Conservation (phyloP, 1,140 invertebrate species). For the Drosophila melanica region DNA sequence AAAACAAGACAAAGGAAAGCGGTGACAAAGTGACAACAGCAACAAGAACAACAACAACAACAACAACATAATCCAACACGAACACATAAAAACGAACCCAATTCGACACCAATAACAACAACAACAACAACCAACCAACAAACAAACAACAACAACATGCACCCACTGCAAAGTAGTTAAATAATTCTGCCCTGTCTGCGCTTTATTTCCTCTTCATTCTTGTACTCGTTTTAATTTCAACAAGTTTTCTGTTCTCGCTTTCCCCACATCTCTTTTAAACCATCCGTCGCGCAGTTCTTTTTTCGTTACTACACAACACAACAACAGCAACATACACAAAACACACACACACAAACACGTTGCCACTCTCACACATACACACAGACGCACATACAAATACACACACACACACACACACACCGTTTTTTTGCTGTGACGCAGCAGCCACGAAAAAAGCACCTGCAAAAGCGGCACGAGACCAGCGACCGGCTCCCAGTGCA, state of each 20-base stretch:
- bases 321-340: constrained; percentile 29
- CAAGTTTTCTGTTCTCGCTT: constrained; percentile 69
- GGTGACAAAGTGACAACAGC: constrained; percentile 25
- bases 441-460: constrained; percentile 44
- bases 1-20: constrained; percentile 39
- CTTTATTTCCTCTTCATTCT: constrained; percentile 79
- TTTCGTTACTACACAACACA: constrained; percentile 70
- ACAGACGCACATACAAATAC: constrained; percentile 29
- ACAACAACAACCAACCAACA: constrained; percentile 25
- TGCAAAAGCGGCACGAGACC: constrained; percentile 51
- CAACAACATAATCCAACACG: constrained; percentile 5
- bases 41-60: constrained; percentile 9
- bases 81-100: constrained; percentile 11
- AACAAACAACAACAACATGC: constrained; percentile 67
- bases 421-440: constrained; percentile 43
- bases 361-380: constrained; percentile 30
- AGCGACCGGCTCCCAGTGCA: constrained; percentile 54
- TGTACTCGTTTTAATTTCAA: constrained; percentile 71
- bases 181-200: constrained; percentile 82
- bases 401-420: constrained; percentile 24
- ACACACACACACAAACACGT: constrained; percentile 29
- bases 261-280: constrained; percentile 49
- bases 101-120: constrained; percentile 20
- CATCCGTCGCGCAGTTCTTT: constrained; percentile 70
- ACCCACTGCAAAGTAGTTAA: constrained; percentile 81